Base-by-base conservation (phyloP, 1,140 invertebrate species). In the Zaprionus gabonicus region DNA sequence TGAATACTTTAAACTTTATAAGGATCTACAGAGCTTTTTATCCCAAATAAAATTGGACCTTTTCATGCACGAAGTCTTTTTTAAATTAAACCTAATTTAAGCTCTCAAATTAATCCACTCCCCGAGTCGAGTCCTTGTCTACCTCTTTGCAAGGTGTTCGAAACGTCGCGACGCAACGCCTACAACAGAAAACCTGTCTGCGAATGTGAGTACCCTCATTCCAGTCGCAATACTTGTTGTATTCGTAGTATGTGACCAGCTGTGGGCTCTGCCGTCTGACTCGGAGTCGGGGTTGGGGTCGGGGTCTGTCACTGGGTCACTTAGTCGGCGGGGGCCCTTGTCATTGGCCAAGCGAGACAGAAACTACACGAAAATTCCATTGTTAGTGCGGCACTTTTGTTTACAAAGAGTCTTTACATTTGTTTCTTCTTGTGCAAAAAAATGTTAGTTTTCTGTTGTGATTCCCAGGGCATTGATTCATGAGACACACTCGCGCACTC, bases 301-400 rank as follows among this genome's bases (percentile, higher is more conserved):
- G 49, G 66, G 57, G 56, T 53, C 58, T 68, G 66, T 68, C 69
- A 86, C 64, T 87, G 84, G 83, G 83, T 86, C 84, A 86, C 36
- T 65, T 57, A 38, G 28, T 28, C 25, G 44, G 38, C 51, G 27
- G 41, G 73, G 53, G 51, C 44, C 59, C 73, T 65, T 57, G 36
- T 58, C 67, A 70, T 70, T 75, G 66, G 66, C 68, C 60, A 67
- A 62, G 68, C 77, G 71, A 69, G 56, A 69, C 57, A 62, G 4
- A 44, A 31, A 68, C 78, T 76, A 84, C 81, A 83, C 68, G 80
- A 82, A 74, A 86, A 79, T 77, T 63, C 67, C 81, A 80, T 83
- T 83, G 81, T 83, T 70, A 75, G 36, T 55, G 67, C 38, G 65
- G 63, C 36, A 70, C 56, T 46, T 64, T 62, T 72, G 80, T 76